A percentile compares a stretch with the other conserved stretches of the same genome.
Conservation (phyloP, 2,797 vertebrate genomes). For the Morus bassanus region DNA sequence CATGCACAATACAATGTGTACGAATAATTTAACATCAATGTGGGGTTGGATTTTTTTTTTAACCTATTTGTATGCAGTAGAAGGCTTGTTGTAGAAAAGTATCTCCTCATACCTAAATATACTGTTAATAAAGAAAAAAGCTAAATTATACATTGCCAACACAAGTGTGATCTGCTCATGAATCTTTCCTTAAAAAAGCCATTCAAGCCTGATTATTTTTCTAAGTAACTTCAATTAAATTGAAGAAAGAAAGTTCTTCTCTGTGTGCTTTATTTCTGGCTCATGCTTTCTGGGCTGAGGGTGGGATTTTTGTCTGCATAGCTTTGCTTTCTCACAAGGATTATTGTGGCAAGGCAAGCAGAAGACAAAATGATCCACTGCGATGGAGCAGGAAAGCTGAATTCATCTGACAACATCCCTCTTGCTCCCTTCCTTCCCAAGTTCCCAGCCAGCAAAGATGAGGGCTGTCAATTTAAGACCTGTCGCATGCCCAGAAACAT, state of each 20-base stretch:
- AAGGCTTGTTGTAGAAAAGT: constrained; percentile 72
- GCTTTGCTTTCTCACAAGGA: not conserved
- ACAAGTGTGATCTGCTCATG: constrained; percentile 72
- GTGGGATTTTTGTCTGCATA: not conserved
- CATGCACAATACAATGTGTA: constrained; percentile 72
- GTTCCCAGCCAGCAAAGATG: not conserved
- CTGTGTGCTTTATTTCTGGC: constrained; percentile 65
- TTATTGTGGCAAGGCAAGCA: not conserved
- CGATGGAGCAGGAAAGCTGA: not conserved
- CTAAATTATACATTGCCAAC: constrained; percentile 74
- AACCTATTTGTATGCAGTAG: constrained; percentile 74
- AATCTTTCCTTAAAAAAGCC: constrained; percentile 77
- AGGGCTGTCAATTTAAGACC: not conserved
- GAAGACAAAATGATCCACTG: not conserved
- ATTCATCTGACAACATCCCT: not conserved
- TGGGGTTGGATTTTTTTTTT: constrained; percentile 68
- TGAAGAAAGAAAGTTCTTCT: constrained; percentile 70
- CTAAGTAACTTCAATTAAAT: constrained; percentile 84
- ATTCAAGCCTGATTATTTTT: constrained; percentile 84
- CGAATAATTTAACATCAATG: constrained; percentile 69
- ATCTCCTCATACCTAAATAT: constrained; percentile 69
- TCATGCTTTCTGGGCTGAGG: not conserved
- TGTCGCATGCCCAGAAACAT: not conserved
- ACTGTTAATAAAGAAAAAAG: constrained; percentile 69
- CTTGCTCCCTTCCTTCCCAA: not conserved